Conservation (phyloP, 2,797 vertebrate species). For the Holocentrus rufus region DNA sequence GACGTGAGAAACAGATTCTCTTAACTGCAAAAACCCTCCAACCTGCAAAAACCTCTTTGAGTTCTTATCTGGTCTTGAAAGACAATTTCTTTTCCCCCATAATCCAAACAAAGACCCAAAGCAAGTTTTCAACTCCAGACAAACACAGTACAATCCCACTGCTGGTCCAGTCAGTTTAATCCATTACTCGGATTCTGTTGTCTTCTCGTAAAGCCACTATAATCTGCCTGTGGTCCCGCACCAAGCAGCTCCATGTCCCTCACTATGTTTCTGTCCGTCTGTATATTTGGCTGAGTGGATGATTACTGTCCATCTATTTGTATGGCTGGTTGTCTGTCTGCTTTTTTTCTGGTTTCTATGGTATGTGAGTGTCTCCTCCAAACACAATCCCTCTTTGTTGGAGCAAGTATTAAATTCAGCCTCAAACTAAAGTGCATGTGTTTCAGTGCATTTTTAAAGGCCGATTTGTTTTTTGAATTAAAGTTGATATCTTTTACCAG, state of each 20-base stretch:
- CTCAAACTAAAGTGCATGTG: conserved; percentile 1
- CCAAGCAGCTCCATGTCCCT: neutral
- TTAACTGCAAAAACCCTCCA: too few relatives aligned
- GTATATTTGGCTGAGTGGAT: too few relatives aligned
- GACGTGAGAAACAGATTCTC: too few relatives aligned
- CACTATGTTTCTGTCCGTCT: neutral
- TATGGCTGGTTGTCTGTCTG: neutral
- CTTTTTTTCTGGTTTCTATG: conserved; percentile 35
- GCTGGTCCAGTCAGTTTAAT: neutral
- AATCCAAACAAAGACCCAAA: too few relatives aligned
- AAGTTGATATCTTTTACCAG: too few relatives aligned
- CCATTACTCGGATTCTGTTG: neutral
- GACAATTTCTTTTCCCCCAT: too few relatives aligned
- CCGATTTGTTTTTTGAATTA: too few relatives aligned
- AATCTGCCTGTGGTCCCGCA: neutral
- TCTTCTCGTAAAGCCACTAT: neutral
- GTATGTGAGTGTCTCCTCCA: conserved; percentile 30
- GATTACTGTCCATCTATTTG: too few relatives aligned
- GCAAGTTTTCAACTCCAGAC: too few relatives aligned
- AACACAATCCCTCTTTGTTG: conserved; percentile 61
- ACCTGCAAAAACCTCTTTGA: too few relatives aligned
- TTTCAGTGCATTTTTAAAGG: neutral
- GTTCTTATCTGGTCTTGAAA: too few relatives aligned
- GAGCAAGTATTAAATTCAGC: conserved; percentile 7
- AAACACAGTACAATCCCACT: too few relatives aligned